Base-by-base conservation (phyloP, 1,140 invertebrate species). In the Danaus plexippus region DNA sequence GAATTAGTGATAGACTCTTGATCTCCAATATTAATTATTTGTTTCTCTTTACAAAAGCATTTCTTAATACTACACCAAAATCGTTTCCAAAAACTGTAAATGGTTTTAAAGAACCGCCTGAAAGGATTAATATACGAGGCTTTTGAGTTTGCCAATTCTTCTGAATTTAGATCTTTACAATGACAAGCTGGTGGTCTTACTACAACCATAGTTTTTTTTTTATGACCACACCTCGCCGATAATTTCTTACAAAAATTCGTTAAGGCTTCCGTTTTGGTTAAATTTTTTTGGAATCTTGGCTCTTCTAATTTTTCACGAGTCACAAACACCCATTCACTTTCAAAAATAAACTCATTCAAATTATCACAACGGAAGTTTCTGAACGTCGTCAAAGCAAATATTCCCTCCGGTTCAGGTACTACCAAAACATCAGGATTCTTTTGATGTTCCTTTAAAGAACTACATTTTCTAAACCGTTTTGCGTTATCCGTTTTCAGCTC, bases 271-370 rank as follows among this genome's bases (percentile, higher is more conserved):
- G 69, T 62, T 45, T 66, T 80, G 4, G 69, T 63, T 43, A 87
- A 60, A 15, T 63, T 65, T 32, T 75, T 57, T 56, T 83, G 80
- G 54, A 85, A 85, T 18, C 58, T 81, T 0, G 84, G 78, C 15
- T 79, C 73, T 42, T 71, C 47, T 7, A 87, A 46, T 41, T 79
- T 67, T 42, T 81, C 73, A 18, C 60, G 64, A 45, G 71, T 74
- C 7, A 84, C 61, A 49, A 85, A 67, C 50, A 87, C 77, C 81
- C 84, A 87, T 18, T 84, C 80, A 54, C 79, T 80, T 61, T 83
- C 77, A 9, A 71, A 59, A 12, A 80, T 68, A 43, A 77, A 80
- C 47, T 82, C 75, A 10, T 78, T 63, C 8, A 87, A 42, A 4
- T 55, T 65, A 47, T 87, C 80, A 32, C 67, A 63, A 11, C 70